A percentile compares a stretch with the other conserved stretches of the same genome.
These are phyloP conservation scores for Camponotus floridanus DNA, from an alignment of 1,140 invertebrate genomes.

Conservation along the genomic window DNA sequence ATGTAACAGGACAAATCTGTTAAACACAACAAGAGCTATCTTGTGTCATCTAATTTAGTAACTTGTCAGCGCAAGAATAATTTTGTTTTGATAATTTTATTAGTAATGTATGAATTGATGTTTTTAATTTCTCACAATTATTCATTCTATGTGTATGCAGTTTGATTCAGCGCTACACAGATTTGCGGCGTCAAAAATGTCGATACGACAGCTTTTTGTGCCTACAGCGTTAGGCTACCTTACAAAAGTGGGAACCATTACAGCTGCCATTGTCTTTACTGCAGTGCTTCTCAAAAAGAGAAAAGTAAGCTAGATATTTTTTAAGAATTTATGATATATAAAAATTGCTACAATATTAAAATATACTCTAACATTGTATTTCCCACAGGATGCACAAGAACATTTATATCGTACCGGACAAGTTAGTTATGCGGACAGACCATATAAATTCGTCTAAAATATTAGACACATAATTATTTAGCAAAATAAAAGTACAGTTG, in stretches of 20 bases:
- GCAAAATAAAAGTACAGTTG: background rate
- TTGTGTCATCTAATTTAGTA: background rate
- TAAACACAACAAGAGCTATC: background rate
- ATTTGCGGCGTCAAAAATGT: background rate
- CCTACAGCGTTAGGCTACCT: background rate
- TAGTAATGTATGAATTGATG: background rate
- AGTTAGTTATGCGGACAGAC: conserved; percentile 90
- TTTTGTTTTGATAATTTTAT: conserved; percentile 4
- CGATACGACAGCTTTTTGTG: background rate
- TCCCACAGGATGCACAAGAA: conserved; percentile 86
- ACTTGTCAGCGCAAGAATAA: background rate
- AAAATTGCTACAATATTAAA: conserved; percentile 2
- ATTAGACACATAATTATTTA: conserved; percentile 17
- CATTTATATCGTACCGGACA: conserved; percentile 88
- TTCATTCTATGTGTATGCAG: conserved; percentile 8
- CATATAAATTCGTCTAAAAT: conserved; percentile 86
- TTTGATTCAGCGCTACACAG: conserved; percentile 31
- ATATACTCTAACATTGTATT: conserved; percentile 52
- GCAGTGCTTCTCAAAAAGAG: accelerated
- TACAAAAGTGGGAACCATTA: background rate
- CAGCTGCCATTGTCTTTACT: accelerated
- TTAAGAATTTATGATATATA: conserved; percentile 6
- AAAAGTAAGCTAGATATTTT: conserved; percentile 40
- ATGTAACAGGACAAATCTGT: background rate
- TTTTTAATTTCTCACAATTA: background rate